Evolutionary conservation across 2,888 invertebrate species (phyloP).

Genomic region (Augiades crinisus): DNA sequence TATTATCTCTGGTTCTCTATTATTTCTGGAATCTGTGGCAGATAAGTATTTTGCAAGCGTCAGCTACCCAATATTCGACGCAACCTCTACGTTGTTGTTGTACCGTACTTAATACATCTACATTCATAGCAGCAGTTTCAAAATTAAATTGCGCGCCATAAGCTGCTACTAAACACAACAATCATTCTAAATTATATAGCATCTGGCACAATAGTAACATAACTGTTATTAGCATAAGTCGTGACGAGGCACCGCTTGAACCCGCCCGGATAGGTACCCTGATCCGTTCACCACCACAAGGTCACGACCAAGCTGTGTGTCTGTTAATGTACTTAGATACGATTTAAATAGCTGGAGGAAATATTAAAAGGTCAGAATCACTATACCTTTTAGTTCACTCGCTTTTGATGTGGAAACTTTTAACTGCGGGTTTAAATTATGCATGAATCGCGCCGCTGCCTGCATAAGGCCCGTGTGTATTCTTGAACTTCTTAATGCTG

Average conservation of each 20-base stretch:
- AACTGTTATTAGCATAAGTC: conserved; percentile 35
- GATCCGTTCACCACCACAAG: conserved; percentile 59
- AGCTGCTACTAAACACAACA: conserved; percentile 1
- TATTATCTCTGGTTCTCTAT: too few relatives aligned
- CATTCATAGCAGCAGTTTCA: neutral
- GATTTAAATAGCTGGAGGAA: conserved; percentile 28
- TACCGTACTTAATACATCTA: too few relatives aligned
- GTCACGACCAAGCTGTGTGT: conserved; percentile 55
- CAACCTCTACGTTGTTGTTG: too few relatives aligned
- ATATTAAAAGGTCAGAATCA: conserved; percentile 41
- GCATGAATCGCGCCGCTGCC: conserved; percentile 12
- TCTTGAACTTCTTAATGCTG: conserved; percentile 16
- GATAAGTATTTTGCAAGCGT: too few relatives aligned
- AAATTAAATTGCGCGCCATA: neutral
- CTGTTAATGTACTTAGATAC: conserved; percentile 18
- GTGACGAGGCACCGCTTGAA: conserved; percentile 36
- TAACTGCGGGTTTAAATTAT: conserved; percentile 22
- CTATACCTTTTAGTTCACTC: conserved; percentile 28
- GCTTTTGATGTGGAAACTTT: conserved; percentile 25
- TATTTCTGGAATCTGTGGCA: too few relatives aligned
- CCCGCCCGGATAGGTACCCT: conserved; percentile 31
- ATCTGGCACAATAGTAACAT: conserved; percentile 8
- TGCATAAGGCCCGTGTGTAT: conserved; percentile 9
- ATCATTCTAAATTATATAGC: conserved; percentile 14
- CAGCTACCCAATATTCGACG: too few relatives aligned